A percentile compares a stretch with the other conserved stretches of the same genome.
These are phyloP conservation scores for Polia nebulosa DNA, from an alignment of 2,888 invertebrate species.

Conservation along the genomic window DNA sequence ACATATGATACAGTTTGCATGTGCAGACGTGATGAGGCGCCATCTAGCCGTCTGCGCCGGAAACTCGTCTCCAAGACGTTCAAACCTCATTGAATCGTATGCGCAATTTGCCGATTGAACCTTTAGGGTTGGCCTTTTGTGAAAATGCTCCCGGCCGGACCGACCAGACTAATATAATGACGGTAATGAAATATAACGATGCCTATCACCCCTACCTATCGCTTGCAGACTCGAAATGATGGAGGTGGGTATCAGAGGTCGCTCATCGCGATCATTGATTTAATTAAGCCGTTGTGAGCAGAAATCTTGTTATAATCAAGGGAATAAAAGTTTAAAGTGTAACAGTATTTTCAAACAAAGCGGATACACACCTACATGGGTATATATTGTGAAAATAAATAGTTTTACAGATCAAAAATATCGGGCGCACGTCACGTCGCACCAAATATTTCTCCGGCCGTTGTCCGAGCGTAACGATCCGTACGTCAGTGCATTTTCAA, in stretches of 20 bases:
- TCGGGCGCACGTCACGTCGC: conserved; percentile 57
- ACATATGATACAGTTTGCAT: conserved; percentile 63
- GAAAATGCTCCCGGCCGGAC: conserved; percentile 68
- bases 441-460: conserved; percentile 66
- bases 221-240: conserved; percentile 62
- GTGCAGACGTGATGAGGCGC: conserved; percentile 63
- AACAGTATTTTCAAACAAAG: conserved; percentile 32
- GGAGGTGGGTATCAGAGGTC: conserved; percentile 52
- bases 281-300: conserved; percentile 57
- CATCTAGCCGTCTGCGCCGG: conserved; percentile 76
- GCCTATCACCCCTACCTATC: conserved; percentile 69
- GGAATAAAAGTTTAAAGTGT: conserved; percentile 33
- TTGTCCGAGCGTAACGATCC: conserved; percentile 78
- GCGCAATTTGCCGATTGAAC: conserved; percentile 80
- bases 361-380: background rate
- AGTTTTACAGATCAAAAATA: conserved; percentile 56
- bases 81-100: conserved; percentile 81
- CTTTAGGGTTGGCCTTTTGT: conserved; percentile 73
- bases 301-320: conserved; percentile 60
- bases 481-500: conserved; percentile 80
- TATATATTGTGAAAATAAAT: conserved; percentile 56
- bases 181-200: conserved; percentile 79
- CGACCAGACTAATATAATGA: conserved; percentile 74
- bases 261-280: conserved; percentile 52
- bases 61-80: conserved; percentile 70